These are phyloP conservation scores for Himalopsyche tibetana DNA, from an alignment of 2,888 invertebrate genomes.

Conservation along the genomic window DNA sequence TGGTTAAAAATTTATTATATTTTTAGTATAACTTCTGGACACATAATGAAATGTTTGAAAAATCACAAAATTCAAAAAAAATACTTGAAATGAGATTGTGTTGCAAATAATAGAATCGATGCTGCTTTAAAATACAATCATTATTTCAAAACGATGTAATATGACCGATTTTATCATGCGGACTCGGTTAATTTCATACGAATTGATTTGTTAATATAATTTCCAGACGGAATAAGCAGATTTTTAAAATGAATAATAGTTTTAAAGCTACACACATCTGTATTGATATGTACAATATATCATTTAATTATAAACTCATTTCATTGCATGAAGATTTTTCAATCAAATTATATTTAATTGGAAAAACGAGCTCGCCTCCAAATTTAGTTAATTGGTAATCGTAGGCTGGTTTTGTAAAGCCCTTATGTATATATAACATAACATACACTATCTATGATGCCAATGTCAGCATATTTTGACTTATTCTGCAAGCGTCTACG, in stretches of 20 bases:
- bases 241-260: neutral
- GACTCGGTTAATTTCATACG: too few relatives aligned
- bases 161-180: too few relatives aligned
- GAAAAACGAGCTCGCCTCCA: neutral
- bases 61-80: too few relatives aligned
- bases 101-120: too few relatives aligned
- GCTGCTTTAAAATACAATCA: too few relatives aligned
- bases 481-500: neutral
- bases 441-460: neutral
- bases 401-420: neutral
- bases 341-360: constrained; percentile 26
- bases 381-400: constrained; percentile 14
- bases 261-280: neutral
- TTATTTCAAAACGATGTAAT: too few relatives aligned
- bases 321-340: neutral
- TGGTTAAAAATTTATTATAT: too few relatives aligned
- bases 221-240: too few relatives aligned
- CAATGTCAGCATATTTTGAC: neutral
- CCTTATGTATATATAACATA: neutral
- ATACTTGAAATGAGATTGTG: too few relatives aligned
- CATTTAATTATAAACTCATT: neutral
- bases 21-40: too few relatives aligned
- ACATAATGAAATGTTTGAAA: too few relatives aligned
- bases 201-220: too few relatives aligned
- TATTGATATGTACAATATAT: neutral